Evolutionary conservation across 2,797 vertebrate species (phyloP).

Genomic region (Thripadectes ignobilis): DNA sequence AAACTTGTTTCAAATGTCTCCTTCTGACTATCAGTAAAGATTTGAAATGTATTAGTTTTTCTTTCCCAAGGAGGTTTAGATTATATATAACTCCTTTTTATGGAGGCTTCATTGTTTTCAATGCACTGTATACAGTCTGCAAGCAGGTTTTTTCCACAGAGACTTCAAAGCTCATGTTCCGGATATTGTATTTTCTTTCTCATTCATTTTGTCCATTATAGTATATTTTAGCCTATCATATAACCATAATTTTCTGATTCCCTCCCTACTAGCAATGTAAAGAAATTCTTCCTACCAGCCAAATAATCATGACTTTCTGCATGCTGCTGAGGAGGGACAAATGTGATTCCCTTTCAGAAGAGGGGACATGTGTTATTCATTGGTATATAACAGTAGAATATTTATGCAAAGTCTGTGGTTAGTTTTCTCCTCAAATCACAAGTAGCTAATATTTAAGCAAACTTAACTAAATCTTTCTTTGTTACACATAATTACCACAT

Average conservation of each 20-base stretch:
- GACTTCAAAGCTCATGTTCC: neutral
- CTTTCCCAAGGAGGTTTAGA: neutral
- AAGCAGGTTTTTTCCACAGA: neutral
- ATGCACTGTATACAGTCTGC: neutral
- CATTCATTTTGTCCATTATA: neutral
- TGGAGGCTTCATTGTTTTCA: neutral
- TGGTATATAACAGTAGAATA: neutral
- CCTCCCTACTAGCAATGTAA: neutral
- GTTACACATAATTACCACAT: neutral
- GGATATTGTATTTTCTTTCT: neutral
- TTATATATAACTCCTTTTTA: neutral
- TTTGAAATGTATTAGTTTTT: neutral
- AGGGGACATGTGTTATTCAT: neutral
- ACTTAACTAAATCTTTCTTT: neutral
- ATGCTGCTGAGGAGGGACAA: neutral
- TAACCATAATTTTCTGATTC: neutral
- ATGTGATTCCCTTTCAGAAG: neutral
- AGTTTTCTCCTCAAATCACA: neutral
- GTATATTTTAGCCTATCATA: neutral
- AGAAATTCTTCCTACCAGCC: neutral
- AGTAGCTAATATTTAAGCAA: slow-evolving; percentile 22
- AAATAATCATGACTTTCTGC: neutral
- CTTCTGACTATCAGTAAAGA: neutral
- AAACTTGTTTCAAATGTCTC: neutral
- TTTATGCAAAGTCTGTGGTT: neutral